These are phyloP conservation scores for Leptinotarsa rubiginosa DNA, from an alignment of 2,888 invertebrate species.

Conservation along the genomic window DNA sequence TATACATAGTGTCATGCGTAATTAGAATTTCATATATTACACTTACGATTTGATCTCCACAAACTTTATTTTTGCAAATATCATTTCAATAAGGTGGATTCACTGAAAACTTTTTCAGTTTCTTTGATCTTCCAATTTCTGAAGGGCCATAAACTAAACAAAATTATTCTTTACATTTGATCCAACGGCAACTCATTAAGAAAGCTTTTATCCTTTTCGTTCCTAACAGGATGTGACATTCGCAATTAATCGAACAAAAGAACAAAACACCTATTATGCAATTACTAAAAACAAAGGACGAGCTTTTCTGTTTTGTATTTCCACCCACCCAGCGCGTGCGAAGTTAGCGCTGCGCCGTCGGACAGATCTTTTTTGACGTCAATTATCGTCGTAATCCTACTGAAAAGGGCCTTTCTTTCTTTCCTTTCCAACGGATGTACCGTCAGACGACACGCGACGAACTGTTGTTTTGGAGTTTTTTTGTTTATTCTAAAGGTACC, in stretches of 20 bases:
- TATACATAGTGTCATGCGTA: no score
- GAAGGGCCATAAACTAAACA: background rate
- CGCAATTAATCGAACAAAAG: constrained; percentile 52
- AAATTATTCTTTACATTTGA: background rate
- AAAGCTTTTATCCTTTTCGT: background rate
- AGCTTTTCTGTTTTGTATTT: constrained; percentile 50
- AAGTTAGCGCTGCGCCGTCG: constrained; percentile 52
- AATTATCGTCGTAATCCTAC: constrained; percentile 47
- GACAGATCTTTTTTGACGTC: constrained; percentile 52
- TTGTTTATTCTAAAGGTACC: background rate
- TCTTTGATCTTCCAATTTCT: no score
- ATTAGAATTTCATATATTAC: no score
- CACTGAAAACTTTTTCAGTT: no score
- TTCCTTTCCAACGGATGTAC: constrained; percentile 42
- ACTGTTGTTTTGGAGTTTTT: constrained; percentile 36
- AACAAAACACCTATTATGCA: constrained; percentile 58
- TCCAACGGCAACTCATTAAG: background rate
- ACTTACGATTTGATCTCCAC: no score
- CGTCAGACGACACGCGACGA: constrained; percentile 50
- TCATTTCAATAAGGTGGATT: no score
- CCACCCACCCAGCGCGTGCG: constrained; percentile 55
- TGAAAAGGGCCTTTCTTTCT: constrained; percentile 44
- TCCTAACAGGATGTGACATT: constrained; percentile 43
- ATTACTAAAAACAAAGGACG: constrained; percentile 49
- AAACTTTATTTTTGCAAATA: no score